phyloP scores from a whole-genome alignment of 2,888 invertebrate species.

The Leucophenga montana region DNA sequence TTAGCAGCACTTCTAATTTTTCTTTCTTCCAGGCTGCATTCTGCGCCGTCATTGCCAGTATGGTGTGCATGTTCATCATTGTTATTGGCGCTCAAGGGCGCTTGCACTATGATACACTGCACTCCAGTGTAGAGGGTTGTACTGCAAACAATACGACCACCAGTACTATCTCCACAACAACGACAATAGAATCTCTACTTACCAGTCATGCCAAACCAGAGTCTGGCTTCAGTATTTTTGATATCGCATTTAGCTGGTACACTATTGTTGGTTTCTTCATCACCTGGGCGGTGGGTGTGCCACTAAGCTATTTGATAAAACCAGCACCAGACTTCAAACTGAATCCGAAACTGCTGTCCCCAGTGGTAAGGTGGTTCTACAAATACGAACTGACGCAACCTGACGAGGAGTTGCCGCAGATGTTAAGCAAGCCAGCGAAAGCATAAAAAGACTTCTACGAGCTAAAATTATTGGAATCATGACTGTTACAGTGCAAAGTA shows the following conservation, averaged over 20 bases:
- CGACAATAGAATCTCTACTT: not conserved
- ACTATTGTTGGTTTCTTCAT: slow-evolving; percentile 74
- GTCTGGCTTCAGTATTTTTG: slow-evolving; percentile 71
- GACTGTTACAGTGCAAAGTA: no score
- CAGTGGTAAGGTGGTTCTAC: slow-evolving; percentile 53
- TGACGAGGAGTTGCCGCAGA: slow-evolving; percentile 47
- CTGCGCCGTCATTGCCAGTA: slow-evolving; percentile 54
- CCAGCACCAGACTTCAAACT: slow-evolving; percentile 51
- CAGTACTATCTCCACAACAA: slow-evolving; percentile 26
- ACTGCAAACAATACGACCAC: slow-evolving; percentile 49
- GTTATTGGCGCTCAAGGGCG: slow-evolving; percentile 61
- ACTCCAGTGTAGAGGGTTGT: slow-evolving; percentile 57
- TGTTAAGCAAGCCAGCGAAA: slow-evolving; percentile 32
- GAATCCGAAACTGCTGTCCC: slow-evolving; percentile 60
- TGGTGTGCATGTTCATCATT: slow-evolving; percentile 57
- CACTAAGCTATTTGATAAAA: slow-evolving; percentile 75
- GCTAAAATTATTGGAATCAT: no score
- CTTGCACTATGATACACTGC: slow-evolving; percentile 54
- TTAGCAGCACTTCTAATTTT: no score
- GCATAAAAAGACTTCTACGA: not conserved
- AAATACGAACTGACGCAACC: slow-evolving; percentile 45
- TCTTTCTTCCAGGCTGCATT: slow-evolving; percentile 58
- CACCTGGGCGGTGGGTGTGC: slow-evolving; percentile 74
- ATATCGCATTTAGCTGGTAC: slow-evolving; percentile 78
- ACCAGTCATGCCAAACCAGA: slow-evolving; percentile 17